A percentile compares a stretch with the other conserved stretches of the same genome.
Evolutionary conservation across 2,113 vertebrate genomes (phyloP).

Genomic region (Ramphastos sulfuratus): DNA sequence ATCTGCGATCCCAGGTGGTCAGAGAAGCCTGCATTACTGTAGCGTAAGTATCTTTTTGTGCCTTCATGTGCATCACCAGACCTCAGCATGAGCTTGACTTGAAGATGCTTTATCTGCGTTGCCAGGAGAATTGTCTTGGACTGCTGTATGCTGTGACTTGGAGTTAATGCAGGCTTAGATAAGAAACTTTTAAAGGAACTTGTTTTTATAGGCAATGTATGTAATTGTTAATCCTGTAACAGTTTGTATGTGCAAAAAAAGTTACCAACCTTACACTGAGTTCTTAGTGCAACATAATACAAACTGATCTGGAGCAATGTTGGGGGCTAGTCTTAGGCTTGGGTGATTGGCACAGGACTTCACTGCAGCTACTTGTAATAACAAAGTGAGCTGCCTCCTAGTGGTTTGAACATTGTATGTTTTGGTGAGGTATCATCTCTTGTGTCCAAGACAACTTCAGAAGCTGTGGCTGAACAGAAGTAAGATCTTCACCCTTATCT

Average conservation of each 20-base stretch:
- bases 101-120: not conserved
- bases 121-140: not conserved
- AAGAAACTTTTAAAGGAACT: not conserved
- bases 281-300: not conserved
- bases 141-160: not conserved
- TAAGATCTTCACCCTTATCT: not conserved
- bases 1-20: conserved; percentile 95
- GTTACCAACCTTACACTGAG: not conserved
- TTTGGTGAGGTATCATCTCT: not conserved
- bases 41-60: conserved; percentile 82
- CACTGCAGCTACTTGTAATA: not conserved
- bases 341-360: not conserved
- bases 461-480: not conserved
- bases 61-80: not conserved
- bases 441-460: not conserved
- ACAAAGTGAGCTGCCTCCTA: accelerated
- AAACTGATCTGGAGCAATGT: not conserved
- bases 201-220: accelerated
- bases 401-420: not conserved
- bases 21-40: conserved; percentile 97
- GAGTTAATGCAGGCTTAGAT: not conserved
- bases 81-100: not conserved
- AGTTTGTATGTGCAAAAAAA: not conserved
- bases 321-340: not conserved
- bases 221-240: not conserved